Evolutionary conservation across 2,797 vertebrate species (phyloP), one percentile per base, ranked within the genome.

Genomic region (Tinamus major): DNA sequence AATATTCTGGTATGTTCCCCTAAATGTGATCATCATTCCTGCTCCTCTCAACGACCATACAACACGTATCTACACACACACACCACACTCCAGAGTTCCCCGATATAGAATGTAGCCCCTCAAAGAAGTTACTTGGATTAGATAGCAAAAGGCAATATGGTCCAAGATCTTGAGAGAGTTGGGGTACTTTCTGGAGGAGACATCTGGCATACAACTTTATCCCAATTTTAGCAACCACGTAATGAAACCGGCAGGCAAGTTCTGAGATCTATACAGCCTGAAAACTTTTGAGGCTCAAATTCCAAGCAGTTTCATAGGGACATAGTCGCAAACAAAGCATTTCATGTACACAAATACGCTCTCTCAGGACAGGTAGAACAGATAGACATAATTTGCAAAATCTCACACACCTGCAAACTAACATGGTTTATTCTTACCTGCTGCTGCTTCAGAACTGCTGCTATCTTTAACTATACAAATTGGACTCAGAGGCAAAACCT

Each of bases 391-490:
- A 89, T 31, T 92, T 74, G 78, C 27, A 55, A 4, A 67, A 33
- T n/a, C 55, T 70, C n/a, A 70, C 13, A 49, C 18, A 70, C 29
- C 46, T 75, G 49, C 75, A 91, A 93, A 76, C 8, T 44, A 90
- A 89, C 41, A 65, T 13, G 65, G 41, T 0, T 37, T 51, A 94
- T 70, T 94, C 98, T 98, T 95, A 99, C 99, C 97, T 85, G 96
- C 61, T 76, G 72, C 91, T 75, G 80, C 49, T 55, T 98, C 98
- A 92, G 94, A 90, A 87, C 75, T 76, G 31, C 96, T 56, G 42
- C 87, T 90, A 51, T 98, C 96, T 92, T 97, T 95, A 85, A 86
- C 83, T 58, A 65, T 55, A 27, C 79, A 94, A 78, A 80, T 10
- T 37, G 97, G 35, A 96, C 92, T 97, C 61, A 93, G 21, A 17